Evolutionary conservation across 2,113 vertebrate species (phyloP).

Genomic region (Otis tarda): DNA sequence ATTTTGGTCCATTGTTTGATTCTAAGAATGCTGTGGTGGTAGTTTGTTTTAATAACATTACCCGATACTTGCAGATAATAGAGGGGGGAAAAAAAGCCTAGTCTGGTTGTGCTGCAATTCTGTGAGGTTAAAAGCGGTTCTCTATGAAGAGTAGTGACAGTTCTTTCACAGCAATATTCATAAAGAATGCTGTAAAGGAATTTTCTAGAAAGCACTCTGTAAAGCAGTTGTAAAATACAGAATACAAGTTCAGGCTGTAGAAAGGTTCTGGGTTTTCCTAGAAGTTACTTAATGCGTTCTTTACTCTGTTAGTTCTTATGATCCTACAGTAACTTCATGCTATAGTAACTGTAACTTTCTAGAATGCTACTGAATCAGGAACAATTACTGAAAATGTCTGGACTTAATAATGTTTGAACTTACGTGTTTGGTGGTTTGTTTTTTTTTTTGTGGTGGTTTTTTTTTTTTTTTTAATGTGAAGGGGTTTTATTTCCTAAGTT

Average conservation of each 20-base stretch:
- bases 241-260: background rate
- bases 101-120: background rate
- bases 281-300: background rate
- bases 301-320: background rate
- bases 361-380: background rate
- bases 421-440: background rate
- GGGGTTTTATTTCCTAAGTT: background rate
- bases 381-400: background rate
- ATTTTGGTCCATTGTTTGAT: background rate
- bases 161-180: background rate
- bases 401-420: background rate
- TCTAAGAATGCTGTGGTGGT: background rate
- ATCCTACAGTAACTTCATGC: background rate
- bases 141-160: background rate
- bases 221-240: background rate
- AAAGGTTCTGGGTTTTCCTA: background rate
- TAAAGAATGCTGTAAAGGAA: background rate
- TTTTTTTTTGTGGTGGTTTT: background rate
- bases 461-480: background rate
- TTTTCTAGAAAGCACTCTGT: background rate
- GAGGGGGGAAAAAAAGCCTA: background rate
- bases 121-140: background rate
- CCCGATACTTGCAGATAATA: background rate
- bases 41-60: background rate
- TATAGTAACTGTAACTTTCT: background rate